phyloP scores from a whole-genome alignment of 2,113 vertebrate species.

The Prolemur simus region DNA sequence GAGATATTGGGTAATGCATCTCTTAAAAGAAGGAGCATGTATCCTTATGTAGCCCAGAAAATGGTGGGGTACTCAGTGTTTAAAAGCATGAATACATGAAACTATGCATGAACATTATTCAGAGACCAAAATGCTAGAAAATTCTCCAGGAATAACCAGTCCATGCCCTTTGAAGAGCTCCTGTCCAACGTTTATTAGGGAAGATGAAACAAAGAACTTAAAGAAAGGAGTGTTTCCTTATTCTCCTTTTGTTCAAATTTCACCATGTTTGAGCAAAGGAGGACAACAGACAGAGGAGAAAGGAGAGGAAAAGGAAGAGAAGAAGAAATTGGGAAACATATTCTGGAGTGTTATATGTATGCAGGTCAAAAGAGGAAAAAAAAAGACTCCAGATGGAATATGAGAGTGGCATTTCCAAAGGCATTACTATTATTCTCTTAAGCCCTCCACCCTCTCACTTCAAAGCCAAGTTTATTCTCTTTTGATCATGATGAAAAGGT shows the following conservation, averaged over 20 bases:
- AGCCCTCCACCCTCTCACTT: neutral
- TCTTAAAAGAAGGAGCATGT: neutral
- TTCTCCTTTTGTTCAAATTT: neutral
- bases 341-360: neutral
- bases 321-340: neutral
- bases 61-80: neutral
- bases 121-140: neutral
- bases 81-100: neutral
- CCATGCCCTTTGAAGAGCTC: neutral
- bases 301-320: neutral
- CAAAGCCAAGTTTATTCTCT: neutral
- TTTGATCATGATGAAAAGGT: neutral
- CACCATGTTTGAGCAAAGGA: neutral
- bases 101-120: neutral
- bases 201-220: neutral
- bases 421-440: neutral
- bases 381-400: neutral
- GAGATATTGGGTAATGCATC: neutral
- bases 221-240: conserved; percentile 6
- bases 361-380: neutral
- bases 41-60: neutral
- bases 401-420: neutral
- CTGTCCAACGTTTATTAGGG: neutral
- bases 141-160: neutral
- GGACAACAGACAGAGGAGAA: neutral